A percentile compares a stretch with the other conserved stretches of the same genome.
These are phyloP conservation scores for Megamerina dolium DNA, from an alignment of 2,888 invertebrate species.

Conservation along the genomic window DNA sequence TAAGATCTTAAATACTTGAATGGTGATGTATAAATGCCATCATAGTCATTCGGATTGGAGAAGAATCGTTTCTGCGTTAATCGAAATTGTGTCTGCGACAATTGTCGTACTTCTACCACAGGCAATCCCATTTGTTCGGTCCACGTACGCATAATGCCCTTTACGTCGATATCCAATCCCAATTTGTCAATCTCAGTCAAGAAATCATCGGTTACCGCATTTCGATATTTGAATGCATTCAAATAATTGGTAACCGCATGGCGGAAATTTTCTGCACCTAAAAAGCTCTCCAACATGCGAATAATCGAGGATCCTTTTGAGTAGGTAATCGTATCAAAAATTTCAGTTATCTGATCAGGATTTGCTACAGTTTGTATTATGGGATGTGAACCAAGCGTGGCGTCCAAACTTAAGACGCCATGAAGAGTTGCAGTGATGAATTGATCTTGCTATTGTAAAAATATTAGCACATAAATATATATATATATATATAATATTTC, in stretches of 20 bases:
- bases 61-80: slow-evolving; percentile 75
- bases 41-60: slow-evolving; percentile 58
- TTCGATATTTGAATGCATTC: slow-evolving; percentile 63
- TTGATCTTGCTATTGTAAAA: slow-evolving; percentile 61
- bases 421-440: slow-evolving; percentile 70
- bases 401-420: slow-evolving; percentile 66
- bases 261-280: slow-evolving; percentile 63
- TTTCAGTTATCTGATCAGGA: slow-evolving; percentile 85
- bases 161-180: slow-evolving; percentile 50
- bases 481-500: background rate
- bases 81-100: slow-evolving; percentile 53
- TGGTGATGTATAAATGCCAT: slow-evolving; percentile 49
- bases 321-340: slow-evolving; percentile 89
- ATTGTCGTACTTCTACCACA: slow-evolving; percentile 57
- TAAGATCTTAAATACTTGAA: slow-evolving; percentile 48
- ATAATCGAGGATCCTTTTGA: slow-evolving; percentile 84
- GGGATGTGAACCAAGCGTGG: slow-evolving; percentile 79
- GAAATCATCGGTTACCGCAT: slow-evolving; percentile 75
- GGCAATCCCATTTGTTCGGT: slow-evolving; percentile 87
- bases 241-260: slow-evolving; percentile 71
- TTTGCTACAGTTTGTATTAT: slow-evolving; percentile 79
- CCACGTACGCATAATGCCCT: slow-evolving; percentile 78
- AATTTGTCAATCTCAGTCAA: slow-evolving; percentile 57
- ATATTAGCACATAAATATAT: background rate
- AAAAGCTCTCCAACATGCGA: slow-evolving; percentile 80